Evolutionary conservation across 2,888 invertebrate species (phyloP), one percentile per base, ranked within the genome.

Genomic region (Trachelus stipa): DNA sequence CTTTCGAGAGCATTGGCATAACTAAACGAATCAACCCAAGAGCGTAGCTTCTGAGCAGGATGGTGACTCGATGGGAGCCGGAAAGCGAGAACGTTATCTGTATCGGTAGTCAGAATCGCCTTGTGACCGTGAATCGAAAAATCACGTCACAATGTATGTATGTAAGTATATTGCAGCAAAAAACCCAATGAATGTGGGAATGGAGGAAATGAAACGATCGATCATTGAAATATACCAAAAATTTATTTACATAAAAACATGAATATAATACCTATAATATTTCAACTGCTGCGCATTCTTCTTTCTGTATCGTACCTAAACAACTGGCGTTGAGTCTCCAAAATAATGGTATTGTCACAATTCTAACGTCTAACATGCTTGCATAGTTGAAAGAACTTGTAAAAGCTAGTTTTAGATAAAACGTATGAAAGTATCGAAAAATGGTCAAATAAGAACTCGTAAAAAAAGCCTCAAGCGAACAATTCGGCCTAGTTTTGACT

Each of bases 161-260:
- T 69, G 9, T 6, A 69, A 30, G 30, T 11, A 71, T 23, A 12
- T 23, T 0, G 23, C 56, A 56, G 23, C 0, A 23, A 9, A 9
- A 23, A 2, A 23, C 23, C 6, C 9, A 23, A 56, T 9, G 40
- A 56, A 23, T 15, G 23, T 56, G 56, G 23, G 23, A 56, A 23
- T 2, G 1, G 9, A 56, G 23, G 23, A 56, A 56, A 23, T 71
- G 71, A 71, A 71, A 71, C 56, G 3, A 33, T 23, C 3, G 71
- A 33, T 71, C 71, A 80, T 88, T 90, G 89, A 90, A 90, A 90
- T 90, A 90, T 90, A 90, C 89, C 87, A 90, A 90, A 90, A 88
- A 90, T 90, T 90, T 90, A 90, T 90, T 90, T 90, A 90, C 90
- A 90, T 89, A 89, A 88, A 90, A 90, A 90, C 89, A 88, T 90